These are phyloP conservation scores for Gobio occitaniae DNA, from an alignment of 2,797 vertebrate species.

Conservation along the genomic window DNA sequence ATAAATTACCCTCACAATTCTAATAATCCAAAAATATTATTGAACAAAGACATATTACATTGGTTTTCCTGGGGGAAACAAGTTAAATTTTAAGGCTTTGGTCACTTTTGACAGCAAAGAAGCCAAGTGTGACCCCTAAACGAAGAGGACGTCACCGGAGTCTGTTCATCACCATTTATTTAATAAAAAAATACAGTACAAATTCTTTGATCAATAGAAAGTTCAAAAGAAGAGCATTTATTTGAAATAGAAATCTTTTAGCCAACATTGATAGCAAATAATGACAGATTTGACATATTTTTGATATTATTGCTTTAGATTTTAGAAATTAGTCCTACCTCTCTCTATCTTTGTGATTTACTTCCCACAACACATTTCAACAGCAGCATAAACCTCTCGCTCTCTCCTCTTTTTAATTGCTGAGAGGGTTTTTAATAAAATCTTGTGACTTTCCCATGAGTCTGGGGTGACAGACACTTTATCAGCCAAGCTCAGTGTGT, in stretches of 20 bases:
- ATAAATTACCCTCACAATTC: no score
- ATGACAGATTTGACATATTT: background rate
- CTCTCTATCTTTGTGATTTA: background rate
- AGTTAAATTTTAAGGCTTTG: no score
- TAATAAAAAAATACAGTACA: no score
- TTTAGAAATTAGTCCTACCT: background rate
- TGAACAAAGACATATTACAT: no score
- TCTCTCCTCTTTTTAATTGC: background rate
- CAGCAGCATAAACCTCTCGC: background rate
- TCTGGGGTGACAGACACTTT: conserved; percentile 21
- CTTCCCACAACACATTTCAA: background rate
- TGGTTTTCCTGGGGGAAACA: no score
- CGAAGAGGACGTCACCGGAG: no score
- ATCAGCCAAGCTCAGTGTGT: conserved; percentile 11
- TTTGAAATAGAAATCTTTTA: background rate
- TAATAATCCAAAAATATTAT: no score
- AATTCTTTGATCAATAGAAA: background rate
- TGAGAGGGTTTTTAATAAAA: background rate
- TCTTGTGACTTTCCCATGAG: background rate
- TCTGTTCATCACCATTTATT: background rate
- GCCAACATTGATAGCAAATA: background rate
- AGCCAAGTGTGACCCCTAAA: no score
- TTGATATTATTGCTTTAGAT: background rate
- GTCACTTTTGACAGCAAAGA: no score
- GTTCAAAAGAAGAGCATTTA: background rate